Conservation (phyloP, 2,888 invertebrate species). For the Andrena fulva region DNA sequence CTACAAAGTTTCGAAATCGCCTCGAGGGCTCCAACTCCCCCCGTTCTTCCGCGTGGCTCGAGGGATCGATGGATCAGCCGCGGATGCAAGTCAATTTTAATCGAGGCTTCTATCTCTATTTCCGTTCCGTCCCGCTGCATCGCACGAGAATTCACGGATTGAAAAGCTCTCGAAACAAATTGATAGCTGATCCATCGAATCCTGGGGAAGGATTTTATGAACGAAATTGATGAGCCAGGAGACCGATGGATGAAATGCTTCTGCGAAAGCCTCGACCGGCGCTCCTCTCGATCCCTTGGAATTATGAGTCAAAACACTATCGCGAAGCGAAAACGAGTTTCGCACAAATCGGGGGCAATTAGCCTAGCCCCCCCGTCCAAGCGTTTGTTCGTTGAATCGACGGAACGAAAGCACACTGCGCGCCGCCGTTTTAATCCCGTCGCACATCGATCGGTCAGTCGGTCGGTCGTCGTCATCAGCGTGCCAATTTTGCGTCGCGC, state of each 20-base stretch:
- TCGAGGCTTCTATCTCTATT: conserved; percentile 21
- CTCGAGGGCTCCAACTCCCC: conserved; percentile 14
- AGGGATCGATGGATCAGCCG: conserved; percentile 29
- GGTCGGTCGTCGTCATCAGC: conserved; percentile 45
- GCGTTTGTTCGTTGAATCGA: conserved; percentile 28
- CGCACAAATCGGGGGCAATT: conserved; percentile 17
- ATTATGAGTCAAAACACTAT: conserved; percentile 7
- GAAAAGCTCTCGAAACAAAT: conserved; percentile 7
- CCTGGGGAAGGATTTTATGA: neutral
- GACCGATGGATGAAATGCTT: neutral
- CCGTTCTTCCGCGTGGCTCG: neutral
- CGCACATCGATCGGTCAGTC: conserved; percentile 22
- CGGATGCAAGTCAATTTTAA: conserved; percentile 22
- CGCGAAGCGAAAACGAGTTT: neutral
- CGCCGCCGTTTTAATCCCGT: conserved; percentile 25
- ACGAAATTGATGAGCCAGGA: conserved; percentile 16
- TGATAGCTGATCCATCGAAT: conserved; percentile 28
- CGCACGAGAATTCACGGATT: neutral
- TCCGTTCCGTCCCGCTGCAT: neutral
- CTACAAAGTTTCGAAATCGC: conserved; percentile 50
- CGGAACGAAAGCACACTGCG: conserved; percentile 24
- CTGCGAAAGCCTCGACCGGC: neutral
- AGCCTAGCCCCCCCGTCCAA: neutral
- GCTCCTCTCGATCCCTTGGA: conserved; percentile 2
- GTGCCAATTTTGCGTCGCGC: conserved; percentile 30